Evolutionary conservation across 2,888 invertebrate species (phyloP).

Genomic region (Habrosyne pyritoides): DNA sequence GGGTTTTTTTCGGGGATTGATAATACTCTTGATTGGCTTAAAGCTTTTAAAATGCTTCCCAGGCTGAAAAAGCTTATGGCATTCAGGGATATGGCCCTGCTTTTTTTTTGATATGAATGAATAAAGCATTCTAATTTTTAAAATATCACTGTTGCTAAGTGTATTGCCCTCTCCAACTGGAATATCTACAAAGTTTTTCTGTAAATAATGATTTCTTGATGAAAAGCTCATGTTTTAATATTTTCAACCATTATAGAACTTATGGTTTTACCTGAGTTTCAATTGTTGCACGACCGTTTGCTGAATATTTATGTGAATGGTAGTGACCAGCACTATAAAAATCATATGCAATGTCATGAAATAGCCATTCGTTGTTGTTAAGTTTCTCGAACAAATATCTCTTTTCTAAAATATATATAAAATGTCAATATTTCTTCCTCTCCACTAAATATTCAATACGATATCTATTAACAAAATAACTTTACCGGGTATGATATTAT

Average conservation of each 20-base stretch:
- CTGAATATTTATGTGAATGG: conserved; percentile 49
- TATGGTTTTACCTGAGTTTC: conserved; percentile 37
- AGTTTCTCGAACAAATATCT: conserved; percentile 47
- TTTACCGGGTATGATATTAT: conserved; percentile 62
- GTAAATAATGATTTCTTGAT: not conserved
- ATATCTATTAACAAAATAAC: not conserved
- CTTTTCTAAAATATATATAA: conserved; percentile 58
- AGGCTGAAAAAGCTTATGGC: conserved; percentile 52
- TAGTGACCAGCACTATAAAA: conserved; percentile 62
- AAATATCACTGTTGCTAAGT: conserved; percentile 47
- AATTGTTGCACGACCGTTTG: conserved; percentile 57
- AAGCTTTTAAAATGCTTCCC: conserved; percentile 34
- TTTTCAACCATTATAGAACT: not conserved
- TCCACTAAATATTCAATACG: not conserved
- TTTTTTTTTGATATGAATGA: conserved; percentile 46
- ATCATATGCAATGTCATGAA: conserved; percentile 58
- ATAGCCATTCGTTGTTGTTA: conserved; percentile 55
- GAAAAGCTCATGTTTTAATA: not conserved
- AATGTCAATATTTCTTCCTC: no score
- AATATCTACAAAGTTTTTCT: not conserved
- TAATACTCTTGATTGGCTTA: conserved; percentile 12
- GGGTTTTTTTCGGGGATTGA: conserved; percentile 41
- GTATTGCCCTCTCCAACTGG: conserved; percentile 26
- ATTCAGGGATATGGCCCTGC: conserved; percentile 36
- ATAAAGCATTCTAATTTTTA: conserved; percentile 62